Evolutionary conservation across 2,113 vertebrate genomes (phyloP).

Genomic region (Notothenia coriiceps): DNA sequence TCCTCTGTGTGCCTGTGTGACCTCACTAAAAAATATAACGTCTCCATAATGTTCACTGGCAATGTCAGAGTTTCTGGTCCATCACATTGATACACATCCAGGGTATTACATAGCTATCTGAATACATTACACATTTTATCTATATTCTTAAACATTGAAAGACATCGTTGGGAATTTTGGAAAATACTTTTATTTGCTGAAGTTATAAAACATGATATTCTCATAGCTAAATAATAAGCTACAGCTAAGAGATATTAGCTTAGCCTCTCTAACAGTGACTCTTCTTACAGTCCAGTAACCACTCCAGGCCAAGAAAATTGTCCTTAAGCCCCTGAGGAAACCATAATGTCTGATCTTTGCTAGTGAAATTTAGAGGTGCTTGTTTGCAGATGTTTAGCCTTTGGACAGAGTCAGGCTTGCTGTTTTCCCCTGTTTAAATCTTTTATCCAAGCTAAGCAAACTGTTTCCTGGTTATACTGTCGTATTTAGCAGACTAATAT

Average conservation of each 20-base stretch:
- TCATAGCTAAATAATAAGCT: too few species aligned
- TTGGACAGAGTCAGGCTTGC: background rate
- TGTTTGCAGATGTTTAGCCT: background rate
- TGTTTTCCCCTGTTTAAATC: background rate
- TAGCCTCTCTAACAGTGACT: too few species aligned
- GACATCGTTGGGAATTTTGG: background rate
- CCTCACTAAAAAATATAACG: slow-evolving; percentile 47
- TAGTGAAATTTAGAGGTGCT: background rate
- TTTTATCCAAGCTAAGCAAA: background rate
- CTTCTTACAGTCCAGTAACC: too few species aligned
- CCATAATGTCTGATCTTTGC: too few species aligned
- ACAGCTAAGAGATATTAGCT: too few species aligned
- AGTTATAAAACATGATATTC: background rate
- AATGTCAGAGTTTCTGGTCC: slow-evolving; percentile 16
- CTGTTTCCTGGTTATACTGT: too few species aligned
- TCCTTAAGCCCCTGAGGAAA: too few species aligned
- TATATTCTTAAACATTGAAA: background rate
- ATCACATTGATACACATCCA: background rate
- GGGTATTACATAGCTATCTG: too few species aligned
- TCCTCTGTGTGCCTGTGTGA: slow-evolving; percentile 60
- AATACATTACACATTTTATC: background rate
- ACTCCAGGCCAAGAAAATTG: too few species aligned
- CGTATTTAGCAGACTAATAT: too few species aligned
- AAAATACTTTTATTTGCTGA: slow-evolving; percentile 1
- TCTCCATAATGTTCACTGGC: slow-evolving; percentile 39